Evolutionary conservation across 2,888 invertebrate genomes (phyloP), one percentile per base, ranked within the genome.

Genomic region (Phanerotoma sp.): DNA sequence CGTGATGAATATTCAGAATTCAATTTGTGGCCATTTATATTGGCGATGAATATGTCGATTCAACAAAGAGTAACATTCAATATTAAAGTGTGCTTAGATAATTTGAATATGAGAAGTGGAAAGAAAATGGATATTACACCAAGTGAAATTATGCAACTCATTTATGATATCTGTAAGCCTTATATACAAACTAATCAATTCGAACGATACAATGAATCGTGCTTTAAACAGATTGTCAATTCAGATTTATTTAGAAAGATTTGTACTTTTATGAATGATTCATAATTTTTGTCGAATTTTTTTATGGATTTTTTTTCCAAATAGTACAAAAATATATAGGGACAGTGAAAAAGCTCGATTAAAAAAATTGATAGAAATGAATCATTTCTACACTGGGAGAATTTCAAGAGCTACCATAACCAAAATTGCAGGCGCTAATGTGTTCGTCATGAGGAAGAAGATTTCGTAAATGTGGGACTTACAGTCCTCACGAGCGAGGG

Each of bases 211-310:
- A 38, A 18, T 11, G 38, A 38, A 4, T 16, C 20, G 3, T 38
- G 38, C 11, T 38, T 38, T 5, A 38, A 38, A 38, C 38, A 38
- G 11, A 38, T 38, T 18, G 18, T 38, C 5, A 38, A 18, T 16
- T 38, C 38, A 11, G 7, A 3, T 18, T 13, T 50, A 4, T 50
- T 38, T 40, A 40, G 13, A 40, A 21, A 50, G 40, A 18, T 50
- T 11, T 40, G 21, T 30, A 50, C n/a, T 10, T 50, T 40, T 18
- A 18, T 38, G 18, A 18, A 25, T 9, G 9, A 25, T 5, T 25
- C 25, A 7, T 25, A 9, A 25, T 25, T 2, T 7, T 25, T 25
- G 25, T 7, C 9, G 1, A 25, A 25, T 25, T 25, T 7, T 25
- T 25, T 2, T 25, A n/a, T n/a, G n/a, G n/a, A n/a, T 25, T 25